Percentiles rank a stretch among this genome's conserved stretches.
phyloP scores from a whole-genome alignment of 2,888 invertebrate genomes.

The Drosophila borealis region DNA sequence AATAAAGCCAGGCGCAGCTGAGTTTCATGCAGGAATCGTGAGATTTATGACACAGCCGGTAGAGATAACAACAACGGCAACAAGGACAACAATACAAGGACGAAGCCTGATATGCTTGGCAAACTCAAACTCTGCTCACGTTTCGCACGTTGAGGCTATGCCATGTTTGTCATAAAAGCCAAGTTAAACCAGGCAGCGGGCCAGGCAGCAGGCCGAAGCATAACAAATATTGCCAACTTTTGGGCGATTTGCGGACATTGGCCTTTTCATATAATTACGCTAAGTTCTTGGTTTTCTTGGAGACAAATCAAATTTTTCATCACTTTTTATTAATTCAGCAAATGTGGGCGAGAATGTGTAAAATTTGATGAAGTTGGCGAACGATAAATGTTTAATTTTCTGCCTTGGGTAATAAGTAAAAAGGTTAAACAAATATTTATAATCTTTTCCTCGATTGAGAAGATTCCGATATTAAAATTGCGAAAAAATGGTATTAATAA shows the following conservation, averaged over 20 bases:
- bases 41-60: constrained; percentile 72
- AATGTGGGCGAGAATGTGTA: too few species aligned
- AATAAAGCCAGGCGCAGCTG: constrained; percentile 75
- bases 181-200: constrained; percentile 2
- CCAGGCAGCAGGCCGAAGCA: constrained; percentile 2
- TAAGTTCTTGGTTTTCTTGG: constrained; percentile 22
- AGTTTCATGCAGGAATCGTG: constrained; percentile 77
- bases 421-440: too few species aligned
- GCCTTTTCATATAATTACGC: constrained; percentile 46
- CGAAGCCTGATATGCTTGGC: constrained; percentile 5
- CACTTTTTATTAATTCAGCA: too few species aligned
- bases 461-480: too few species aligned
- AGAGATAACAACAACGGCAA: constrained; percentile 29
- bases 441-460: too few species aligned
- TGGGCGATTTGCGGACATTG: constrained; percentile 35
- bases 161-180: constrained; percentile 57
- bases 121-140: constrained; percentile 40
- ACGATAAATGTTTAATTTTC: too few species aligned
- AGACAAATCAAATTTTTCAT: background rate
- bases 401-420: too few species aligned
- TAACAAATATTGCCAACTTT: constrained; percentile 51
- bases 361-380: too few species aligned
- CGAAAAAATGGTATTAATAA: too few species aligned
- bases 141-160: constrained; percentile 33
- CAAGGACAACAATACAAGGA: constrained; percentile 14